phyloP scores from a whole-genome alignment of 2,888 invertebrate genomes.

The Venusia cambrica region DNA sequence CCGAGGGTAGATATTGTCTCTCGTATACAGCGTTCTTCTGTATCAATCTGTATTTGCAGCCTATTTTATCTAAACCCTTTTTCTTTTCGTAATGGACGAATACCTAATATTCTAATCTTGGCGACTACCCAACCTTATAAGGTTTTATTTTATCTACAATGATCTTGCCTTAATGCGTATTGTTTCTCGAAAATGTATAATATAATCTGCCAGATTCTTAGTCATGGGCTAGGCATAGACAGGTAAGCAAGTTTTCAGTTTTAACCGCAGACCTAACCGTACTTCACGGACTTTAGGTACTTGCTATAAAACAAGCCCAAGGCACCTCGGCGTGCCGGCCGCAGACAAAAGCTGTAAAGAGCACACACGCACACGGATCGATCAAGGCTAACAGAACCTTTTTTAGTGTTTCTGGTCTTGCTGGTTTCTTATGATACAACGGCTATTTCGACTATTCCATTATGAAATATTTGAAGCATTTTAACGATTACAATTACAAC shows the following conservation, averaged over 20 bases:
- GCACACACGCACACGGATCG: slow-evolving; percentile 64
- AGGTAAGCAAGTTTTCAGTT: no score
- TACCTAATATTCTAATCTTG: no score
- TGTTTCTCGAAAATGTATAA: no score
- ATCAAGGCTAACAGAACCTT: slow-evolving; percentile 49
- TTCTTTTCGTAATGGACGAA: no score
- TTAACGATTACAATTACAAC: slow-evolving; percentile 25
- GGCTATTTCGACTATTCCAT: slow-evolving; percentile 21
- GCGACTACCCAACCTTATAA: no score
- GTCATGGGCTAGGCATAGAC: no score
- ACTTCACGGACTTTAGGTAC: slow-evolving; percentile 26
- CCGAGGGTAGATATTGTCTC: slow-evolving; percentile 50
- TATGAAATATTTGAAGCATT: slow-evolving; percentile 22
- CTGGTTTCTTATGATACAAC: slow-evolving; percentile 24
- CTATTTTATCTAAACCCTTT: slow-evolving; percentile 27
- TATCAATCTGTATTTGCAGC: slow-evolving; percentile 46
- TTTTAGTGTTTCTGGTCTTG: slow-evolving; percentile 20
- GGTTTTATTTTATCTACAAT: no score
- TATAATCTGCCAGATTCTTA: no score
- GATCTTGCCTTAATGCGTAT: no score
- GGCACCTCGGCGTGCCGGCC: slow-evolving; percentile 42
- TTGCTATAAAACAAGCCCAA: slow-evolving; percentile 37
- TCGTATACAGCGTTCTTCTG: slow-evolving; percentile 46
- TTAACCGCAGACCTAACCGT: no score
- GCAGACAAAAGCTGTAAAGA: slow-evolving; percentile 43